phyloP scores from a whole-genome alignment of 2,113 vertebrate species.

The Cygnus buccinator region DNA sequence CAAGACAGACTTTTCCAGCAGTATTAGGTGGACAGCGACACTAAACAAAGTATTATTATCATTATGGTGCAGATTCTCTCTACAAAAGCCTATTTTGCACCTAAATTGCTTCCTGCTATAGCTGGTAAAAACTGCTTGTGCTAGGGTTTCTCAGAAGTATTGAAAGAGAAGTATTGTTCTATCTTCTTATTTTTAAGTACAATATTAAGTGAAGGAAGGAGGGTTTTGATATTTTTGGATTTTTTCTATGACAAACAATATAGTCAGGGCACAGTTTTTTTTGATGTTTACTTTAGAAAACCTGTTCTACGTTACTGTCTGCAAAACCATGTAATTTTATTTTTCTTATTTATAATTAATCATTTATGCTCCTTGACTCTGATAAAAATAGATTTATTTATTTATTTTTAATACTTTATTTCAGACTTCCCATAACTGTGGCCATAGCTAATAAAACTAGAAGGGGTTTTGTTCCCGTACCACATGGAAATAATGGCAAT shows the following conservation, averaged over 20 bases:
- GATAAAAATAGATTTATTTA: neutral
- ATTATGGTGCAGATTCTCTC: constrained; percentile 23
- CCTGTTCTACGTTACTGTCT: neutral
- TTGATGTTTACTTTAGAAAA: neutral
- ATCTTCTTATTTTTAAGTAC: neutral
- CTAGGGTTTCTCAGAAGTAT: neutral
- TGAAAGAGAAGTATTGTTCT: neutral
- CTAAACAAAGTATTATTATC: neutral
- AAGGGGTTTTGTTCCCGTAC: accelerated
- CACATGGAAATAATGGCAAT: neutral
- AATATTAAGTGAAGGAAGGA: neutral
- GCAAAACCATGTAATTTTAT: neutral
- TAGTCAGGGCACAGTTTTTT: neutral
- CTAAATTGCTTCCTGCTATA: constrained; percentile 11
- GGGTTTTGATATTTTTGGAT: neutral
- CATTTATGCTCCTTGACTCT: neutral
- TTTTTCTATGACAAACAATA: neutral
- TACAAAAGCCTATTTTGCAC: constrained; percentile 16
- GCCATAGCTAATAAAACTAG: neutral
- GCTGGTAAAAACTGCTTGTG: neutral
- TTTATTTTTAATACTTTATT: neutral
- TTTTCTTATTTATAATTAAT: constrained; percentile 11
- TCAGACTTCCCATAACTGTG: neutral
- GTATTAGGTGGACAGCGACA: neutral
- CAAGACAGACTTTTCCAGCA: neutral